phyloP scores from a whole-genome alignment of 1,140 invertebrate species.

The Diplogasteroides magnus region DNA sequence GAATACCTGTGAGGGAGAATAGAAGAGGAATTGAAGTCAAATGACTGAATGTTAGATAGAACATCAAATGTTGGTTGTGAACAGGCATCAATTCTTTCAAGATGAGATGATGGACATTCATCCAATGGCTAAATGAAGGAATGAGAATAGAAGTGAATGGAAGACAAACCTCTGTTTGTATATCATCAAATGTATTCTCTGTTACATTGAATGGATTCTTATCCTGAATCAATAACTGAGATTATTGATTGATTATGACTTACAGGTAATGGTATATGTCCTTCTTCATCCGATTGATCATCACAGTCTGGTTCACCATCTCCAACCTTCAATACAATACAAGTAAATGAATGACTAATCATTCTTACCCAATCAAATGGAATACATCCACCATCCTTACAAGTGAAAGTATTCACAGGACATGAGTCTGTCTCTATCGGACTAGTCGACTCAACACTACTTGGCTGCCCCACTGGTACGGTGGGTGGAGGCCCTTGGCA shows the following conservation, averaged over 20 bases:
- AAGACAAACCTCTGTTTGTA: too few relatives aligned
- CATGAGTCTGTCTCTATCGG: slow-evolving; percentile 7
- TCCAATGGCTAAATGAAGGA: background rate
- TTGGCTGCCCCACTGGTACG: too few relatives aligned
- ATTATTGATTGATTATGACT: background rate
- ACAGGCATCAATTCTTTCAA: slow-evolving; percentile 24
- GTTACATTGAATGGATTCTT: background rate
- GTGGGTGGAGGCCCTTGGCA: too few relatives aligned
- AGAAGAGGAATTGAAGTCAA: background rate
- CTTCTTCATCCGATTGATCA: slow-evolving; percentile 82
- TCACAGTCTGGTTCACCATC: slow-evolving; percentile 86
- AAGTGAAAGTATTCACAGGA: slow-evolving; percentile 73
- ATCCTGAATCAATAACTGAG: slow-evolving; percentile 5
- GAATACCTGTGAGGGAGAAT: background rate
- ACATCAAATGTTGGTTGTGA: slow-evolving; percentile 10
- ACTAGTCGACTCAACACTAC: too few relatives aligned
- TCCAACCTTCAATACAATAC: slow-evolving; percentile 62
- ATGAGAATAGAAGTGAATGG: too few relatives aligned
- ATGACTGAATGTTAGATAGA: slow-evolving; percentile 1
- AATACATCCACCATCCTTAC: slow-evolving; percentile 75
- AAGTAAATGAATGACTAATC: background rate
- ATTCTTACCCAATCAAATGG: slow-evolving; percentile 72
- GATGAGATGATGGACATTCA: slow-evolving; percentile 19
- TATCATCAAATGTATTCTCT: too few relatives aligned
- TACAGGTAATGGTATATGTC: background rate